Evolutionary conservation across 92 coral and sea anemone genomes (phyloP), one percentile per base, ranked within the genome.

Genomic region (Zoanthus solanderi): DNA sequence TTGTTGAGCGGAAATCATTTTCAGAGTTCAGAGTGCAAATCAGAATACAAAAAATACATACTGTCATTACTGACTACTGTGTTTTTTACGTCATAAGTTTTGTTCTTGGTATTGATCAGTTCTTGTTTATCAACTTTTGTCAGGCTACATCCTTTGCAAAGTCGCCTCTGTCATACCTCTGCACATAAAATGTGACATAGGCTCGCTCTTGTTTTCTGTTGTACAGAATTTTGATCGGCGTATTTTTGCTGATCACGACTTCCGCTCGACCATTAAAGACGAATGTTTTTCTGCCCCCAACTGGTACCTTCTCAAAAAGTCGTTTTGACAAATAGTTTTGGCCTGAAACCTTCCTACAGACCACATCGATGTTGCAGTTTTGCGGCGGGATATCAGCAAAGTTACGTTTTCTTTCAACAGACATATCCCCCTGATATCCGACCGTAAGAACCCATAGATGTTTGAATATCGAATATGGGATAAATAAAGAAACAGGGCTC

Each of bases 371-470:
- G 72, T 46, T 28, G 86, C 86, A 81, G 48, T 58, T 63, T 60
- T 46, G 52, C 72, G 80, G 71, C 74, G 54, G 54, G 72, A 31
- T 65, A 63, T 82, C 69, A 60, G 31, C 9, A 82, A 28, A 48
- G 68, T 82, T 37, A 82, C 60, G 29, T 56, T 60, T 16, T 47
- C 76, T 60, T 46, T 52, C 42, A 31, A 67, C 72, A 58, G 52
- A 47, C 54, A 82, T 60, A 63, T 45, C 15, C 63, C 86, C 86
- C 54, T 31, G 71, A 82, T 63, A 82, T 60, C 76, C 86, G 14
- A 67, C 45, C 42, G 76, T 57, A 67, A 82, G 83, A 56, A 78
- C 83, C 83, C 83, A 78, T 46, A 78, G 66, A 50, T 78, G 83
- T 18, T 47, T 56, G 66, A 78, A 78, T n/a, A 78, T 78, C 7